Percentiles rank a stretch among this genome's conserved stretches.
These are phyloP conservation scores for Cnemophilus loriae DNA, from an alignment of 2,113 vertebrate genomes.

Conservation along the genomic window DNA sequence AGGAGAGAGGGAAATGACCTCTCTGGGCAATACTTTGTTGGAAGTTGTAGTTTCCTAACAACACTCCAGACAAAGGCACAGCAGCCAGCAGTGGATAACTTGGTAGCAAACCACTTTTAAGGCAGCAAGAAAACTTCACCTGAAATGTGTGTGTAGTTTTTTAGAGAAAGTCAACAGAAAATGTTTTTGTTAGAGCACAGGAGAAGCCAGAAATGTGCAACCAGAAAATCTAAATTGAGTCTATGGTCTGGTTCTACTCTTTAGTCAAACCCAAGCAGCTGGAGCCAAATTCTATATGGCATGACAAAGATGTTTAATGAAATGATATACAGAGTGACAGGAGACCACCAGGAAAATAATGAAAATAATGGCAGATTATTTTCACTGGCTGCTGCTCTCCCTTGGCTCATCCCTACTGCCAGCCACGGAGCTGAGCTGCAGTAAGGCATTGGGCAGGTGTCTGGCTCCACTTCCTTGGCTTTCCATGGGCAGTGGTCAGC, in stretches of 20 bases:
- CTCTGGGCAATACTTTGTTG: background rate
- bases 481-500: background rate
- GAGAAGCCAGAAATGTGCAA: constrained; percentile 6
- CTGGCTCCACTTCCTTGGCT: background rate
- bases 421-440: background rate
- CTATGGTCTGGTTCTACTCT: constrained; percentile 2
- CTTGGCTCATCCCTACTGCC: constrained; percentile 17
- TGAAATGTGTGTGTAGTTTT: background rate
- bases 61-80: constrained; percentile 9
- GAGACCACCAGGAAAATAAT: constrained; percentile 9
- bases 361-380: constrained; percentile 41
- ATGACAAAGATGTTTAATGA: constrained; percentile 4
- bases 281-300: constrained; percentile 10
- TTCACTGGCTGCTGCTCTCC: background rate
- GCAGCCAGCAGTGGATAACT: background rate
- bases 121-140: constrained; percentile 44
- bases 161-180: constrained; percentile 19
- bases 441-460: background rate
- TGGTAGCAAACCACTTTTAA: constrained; percentile 29
- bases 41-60: constrained; percentile 34
- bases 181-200: constrained; percentile 8
- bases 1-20: background rate
- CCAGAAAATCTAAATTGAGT: background rate
- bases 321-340: constrained; percentile 29
- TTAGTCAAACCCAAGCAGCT: background rate